phyloP scores from a whole-genome alignment of 2,888 invertebrate genomes.

The Neoitamus cyanurus region DNA sequence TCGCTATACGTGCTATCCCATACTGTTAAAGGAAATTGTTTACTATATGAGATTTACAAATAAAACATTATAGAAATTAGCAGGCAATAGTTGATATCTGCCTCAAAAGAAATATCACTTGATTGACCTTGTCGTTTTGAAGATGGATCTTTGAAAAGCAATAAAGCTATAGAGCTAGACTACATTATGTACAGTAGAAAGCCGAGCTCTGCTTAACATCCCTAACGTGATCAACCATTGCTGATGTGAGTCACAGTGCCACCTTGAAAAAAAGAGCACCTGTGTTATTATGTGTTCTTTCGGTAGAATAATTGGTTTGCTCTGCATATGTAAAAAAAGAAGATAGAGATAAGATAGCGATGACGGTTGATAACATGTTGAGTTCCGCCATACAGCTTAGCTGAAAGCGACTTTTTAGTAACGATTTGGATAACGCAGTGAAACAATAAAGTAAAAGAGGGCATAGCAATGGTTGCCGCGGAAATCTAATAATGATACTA shows the following conservation, averaged over 20 bases:
- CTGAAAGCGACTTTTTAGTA: background rate
- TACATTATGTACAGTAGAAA: background rate
- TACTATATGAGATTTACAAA: too few species aligned
- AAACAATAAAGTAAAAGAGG: background rate
- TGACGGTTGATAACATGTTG: background rate
- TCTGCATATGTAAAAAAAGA: background rate
- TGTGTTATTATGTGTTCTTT: background rate
- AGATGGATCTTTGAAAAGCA: too few species aligned
- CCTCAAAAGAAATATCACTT: too few species aligned
- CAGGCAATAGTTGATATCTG: too few species aligned
- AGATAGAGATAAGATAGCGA: background rate
- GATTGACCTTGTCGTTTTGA: too few species aligned
- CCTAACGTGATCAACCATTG: background rate
- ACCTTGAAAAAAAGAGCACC: background rate
- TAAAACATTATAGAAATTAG: too few species aligned
- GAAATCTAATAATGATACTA: background rate
- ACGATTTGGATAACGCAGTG: background rate
- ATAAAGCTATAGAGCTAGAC: too few species aligned
- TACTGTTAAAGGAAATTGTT: too few species aligned
- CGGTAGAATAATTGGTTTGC: background rate
- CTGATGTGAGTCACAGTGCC: background rate
- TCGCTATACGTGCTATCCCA: too few species aligned
- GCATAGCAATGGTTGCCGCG: background rate
- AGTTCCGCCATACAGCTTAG: background rate
- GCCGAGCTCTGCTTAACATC: background rate